Base-by-base conservation (phyloP, 2,113 vertebrate species). In the crab-eating macaque (Macaca fascicularis) region DNA sequence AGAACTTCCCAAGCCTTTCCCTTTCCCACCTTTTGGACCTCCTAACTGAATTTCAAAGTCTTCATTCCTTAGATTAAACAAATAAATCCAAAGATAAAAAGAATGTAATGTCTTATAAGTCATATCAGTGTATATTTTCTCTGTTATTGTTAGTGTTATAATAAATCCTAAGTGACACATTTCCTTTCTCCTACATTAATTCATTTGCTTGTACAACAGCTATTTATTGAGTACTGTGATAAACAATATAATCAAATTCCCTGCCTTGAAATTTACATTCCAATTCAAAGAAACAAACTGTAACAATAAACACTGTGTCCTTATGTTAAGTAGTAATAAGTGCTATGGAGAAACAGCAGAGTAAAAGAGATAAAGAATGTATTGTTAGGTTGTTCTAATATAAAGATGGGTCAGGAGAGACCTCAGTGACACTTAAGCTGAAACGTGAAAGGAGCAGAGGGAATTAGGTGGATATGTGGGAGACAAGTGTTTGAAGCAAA, bases 181-280 rank as follows among this genome's bases (percentile, higher is more conserved):
- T 93, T 95, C 75, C 45, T 95, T 95, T 95, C 90, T 96, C 67
- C 90, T 75, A 93, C 12, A 87, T 97, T 69, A 92, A 76, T 91
- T 93, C 38, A 80, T 88, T 92, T 93, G 57, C 81, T 93, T 25
- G 3, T 13, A 93, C 85, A 93, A 93, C 79, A 85, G 27, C 81
- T 79, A 82, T 84, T 85, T 89, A 48, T 17, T 59, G 78, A 96
- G 43, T 94, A 81, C 69, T 92, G 23, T 82, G 74, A 59, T 89
- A 75, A 91, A 69, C 32, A 55, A 20, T 81, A 38, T 4, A 74
- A 6, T 93, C 48, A 86, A 95, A 95, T 76, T 67, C 72, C 81
- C 85, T 94, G 78, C 38, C 83, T 92, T 96, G 90, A 43, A 90
- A 93, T 95, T 94, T 79, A 72, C 40, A 78, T 79, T 86, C 45